Evolutionary conservation across 2,888 invertebrate genomes (phyloP).

Genomic region (Cordilura impudica): DNA sequence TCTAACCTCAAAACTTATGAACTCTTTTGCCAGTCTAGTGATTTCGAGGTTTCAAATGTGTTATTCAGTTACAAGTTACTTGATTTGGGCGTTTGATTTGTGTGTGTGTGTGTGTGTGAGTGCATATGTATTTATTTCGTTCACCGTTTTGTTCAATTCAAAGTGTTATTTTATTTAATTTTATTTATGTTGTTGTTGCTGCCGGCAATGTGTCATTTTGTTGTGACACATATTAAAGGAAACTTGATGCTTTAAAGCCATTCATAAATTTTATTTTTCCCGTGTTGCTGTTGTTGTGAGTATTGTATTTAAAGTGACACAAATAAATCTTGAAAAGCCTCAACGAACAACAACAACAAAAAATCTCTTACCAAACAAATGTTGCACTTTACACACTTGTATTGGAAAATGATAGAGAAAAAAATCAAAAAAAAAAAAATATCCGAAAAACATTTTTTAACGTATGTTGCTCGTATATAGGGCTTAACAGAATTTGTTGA

Average conservation of each 20-base stretch:
- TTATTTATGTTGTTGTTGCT: constrained; percentile 11
- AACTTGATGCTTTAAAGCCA: constrained; percentile 61
- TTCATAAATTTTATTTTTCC: constrained; percentile 54
- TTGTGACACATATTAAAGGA: constrained; percentile 62
- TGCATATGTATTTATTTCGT: constrained; percentile 6
- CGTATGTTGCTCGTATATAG: constrained; percentile 35
- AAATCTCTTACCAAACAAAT: constrained; percentile 9
- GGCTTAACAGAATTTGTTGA: not conserved
- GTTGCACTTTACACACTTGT: constrained; percentile 27
- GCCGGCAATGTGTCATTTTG: constrained; percentile 60
- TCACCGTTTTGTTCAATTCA: constrained; percentile 11
- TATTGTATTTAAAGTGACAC: constrained; percentile 70
- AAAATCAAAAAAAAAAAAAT: not conserved
- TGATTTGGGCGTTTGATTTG: constrained; percentile 50
- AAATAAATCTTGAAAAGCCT: constrained; percentile 60
- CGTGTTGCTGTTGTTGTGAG: constrained; percentile 19
- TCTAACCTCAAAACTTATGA: not conserved
- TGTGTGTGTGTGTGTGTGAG: too few species aligned
- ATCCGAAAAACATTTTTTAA: not conserved
- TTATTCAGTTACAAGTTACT: constrained; percentile 29
- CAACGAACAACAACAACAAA: constrained; percentile 2
- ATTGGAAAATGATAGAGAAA: not conserved
- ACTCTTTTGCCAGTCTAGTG: not conserved
- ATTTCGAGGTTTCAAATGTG: not conserved
- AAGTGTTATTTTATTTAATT: not conserved